Evolutionary conservation across 1,140 invertebrate genomes (phyloP), one percentile per base, ranked within the genome.

Genomic region (Nymphalis io): DNA sequence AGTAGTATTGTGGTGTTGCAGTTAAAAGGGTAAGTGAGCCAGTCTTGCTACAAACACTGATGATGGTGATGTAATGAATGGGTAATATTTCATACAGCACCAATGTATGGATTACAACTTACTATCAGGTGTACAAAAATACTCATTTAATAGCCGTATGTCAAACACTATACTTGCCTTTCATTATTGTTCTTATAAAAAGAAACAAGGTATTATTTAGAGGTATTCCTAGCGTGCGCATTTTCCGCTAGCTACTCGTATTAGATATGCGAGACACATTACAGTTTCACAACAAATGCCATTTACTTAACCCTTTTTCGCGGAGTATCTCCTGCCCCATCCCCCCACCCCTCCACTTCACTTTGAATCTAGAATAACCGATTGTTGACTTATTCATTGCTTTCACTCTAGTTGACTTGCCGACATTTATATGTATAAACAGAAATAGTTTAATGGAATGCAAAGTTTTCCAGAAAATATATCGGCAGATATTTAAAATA

Each of bases 231-330:
- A 13, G 23, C 27, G 23, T 15, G 20, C 51, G 51, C 51, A 27
- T 55, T 21, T 3, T 27, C 51, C 13, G 13, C 15, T 15, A n/a
- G n/a, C 51, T 27, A n/a, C n/a, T n/a, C n/a, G n/a, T n/a, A n/a
- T 55, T 27, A 55, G 20, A 55, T 55, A 55, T 55, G 51, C 60
- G 53, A 55, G 60, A 59, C 42, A 59, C 18, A 63, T 68, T 55
- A 68, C 59, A 68, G 58, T 68, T 55, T 57, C 66, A 55, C 60
- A 63, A 58, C 51, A 63, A 69, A 68, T 51, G 60, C 23, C 51
- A 58, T 69, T 63, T 69, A 69, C 53, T 63, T 63, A 58, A 63
- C 55, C 60, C 51, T 53, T 69, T 70, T 70, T 27, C 55, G 51
- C 59, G 44, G 42, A 53, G 61, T 23, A 55, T 21, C 38, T 53